A percentile compares a stretch with the other conserved stretches of the same genome.
Conservation (phyloP, 2,888 invertebrate genomes). For the Drosophila kuntzei region DNA sequence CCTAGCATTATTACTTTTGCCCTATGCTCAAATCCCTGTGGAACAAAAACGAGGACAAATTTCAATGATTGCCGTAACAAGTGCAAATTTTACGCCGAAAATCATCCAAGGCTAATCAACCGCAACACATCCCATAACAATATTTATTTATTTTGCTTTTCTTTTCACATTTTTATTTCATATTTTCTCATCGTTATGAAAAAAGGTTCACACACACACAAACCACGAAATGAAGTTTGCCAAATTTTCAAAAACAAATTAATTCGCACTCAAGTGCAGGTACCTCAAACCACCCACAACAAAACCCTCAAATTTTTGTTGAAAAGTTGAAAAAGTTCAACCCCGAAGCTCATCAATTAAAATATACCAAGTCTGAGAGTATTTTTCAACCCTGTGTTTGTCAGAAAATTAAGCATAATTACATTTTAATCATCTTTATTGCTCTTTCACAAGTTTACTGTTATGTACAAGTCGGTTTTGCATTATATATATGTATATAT, state of each 20-base stretch:
- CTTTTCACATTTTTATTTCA: slow-evolving; percentile 22
- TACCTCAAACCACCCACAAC: slow-evolving; percentile 18
- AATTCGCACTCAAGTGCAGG: slow-evolving; percentile 69
- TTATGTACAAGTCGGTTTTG: slow-evolving; percentile 64
- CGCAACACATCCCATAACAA: slow-evolving; percentile 8
- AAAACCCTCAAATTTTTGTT: not conserved
- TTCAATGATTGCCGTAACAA: slow-evolving; percentile 74
- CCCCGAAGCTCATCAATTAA: slow-evolving; percentile 75
- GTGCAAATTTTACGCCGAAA: slow-evolving; percentile 61
- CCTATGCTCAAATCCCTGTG: slow-evolving; percentile 52
- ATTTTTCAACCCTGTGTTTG: slow-evolving; percentile 39
- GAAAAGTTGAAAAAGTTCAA: slow-evolving; percentile 77
- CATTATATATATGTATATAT: slow-evolving; percentile 49
- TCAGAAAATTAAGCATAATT: slow-evolving; percentile 80
- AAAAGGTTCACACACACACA: slow-evolving; percentile 51
- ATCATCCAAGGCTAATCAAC: slow-evolving; percentile 55
- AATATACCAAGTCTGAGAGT: slow-evolving; percentile 43
- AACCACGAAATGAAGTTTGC: slow-evolving; percentile 43
- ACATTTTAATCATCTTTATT: slow-evolving; percentile 84
- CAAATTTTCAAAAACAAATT: slow-evolving; percentile 78
- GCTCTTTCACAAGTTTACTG: slow-evolving; percentile 82
- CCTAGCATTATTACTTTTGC: slow-evolving; percentile 7
- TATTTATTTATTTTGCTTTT: slow-evolving; percentile 29
- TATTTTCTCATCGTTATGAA: slow-evolving; percentile 64
- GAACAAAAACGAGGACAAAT: slow-evolving; percentile 38